Evolutionary conservation across 1,140 invertebrate species (phyloP), one percentile per base, ranked within the genome.

Genomic region (Eumeta japonica): DNA sequence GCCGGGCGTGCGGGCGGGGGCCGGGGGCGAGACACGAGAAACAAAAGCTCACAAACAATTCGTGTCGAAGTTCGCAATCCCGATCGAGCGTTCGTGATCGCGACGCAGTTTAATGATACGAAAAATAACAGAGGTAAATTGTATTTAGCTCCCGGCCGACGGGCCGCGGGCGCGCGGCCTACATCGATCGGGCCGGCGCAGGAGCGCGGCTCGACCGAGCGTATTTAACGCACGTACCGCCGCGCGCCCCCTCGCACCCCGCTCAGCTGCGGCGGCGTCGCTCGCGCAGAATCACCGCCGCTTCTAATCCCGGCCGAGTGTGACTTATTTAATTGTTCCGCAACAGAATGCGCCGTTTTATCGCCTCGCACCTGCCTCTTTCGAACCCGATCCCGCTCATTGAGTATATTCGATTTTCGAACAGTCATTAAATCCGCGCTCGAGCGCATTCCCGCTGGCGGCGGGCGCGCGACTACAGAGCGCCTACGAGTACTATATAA

Each of bases 121-220:
- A 74, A 72, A 74, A 74, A 74, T 74, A 74, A 74, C 70, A 74
- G 72, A 72, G 65, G 70, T 74, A 74, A 72, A 74, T 74, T 74
- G 65, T 74, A 74, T 74, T 72, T 72, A 74, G 62, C 67, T 56
- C 62, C 43, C 55, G n/a, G n/a, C n/a, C n/a, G n/a, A 55, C 54
- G 62, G 64, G 61, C 64, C 64, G 62, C 58, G 57, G 58, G 51
- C 55, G 49, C n/a, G n/a, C n/a, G n/a, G n/a, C n/a, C n/a, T n/a
- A n/a, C n/a, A n/a, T n/a, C n/a, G n/a, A 74, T 74, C 62, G 70
- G 71, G 65, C 62, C 18, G 46, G 41, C 35, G 46, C 41, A 41
- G 38, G 50, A 57, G 58, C 50, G 55, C 48, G 49, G 56, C 53
- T 58, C 51, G 68, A 58, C 55, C 52, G 55, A 62, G 61, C 61